A percentile compares a stretch with the other conserved stretches of the same genome.
phyloP scores from a whole-genome alignment of 1,140 invertebrate species.

The Sipha flava region DNA sequence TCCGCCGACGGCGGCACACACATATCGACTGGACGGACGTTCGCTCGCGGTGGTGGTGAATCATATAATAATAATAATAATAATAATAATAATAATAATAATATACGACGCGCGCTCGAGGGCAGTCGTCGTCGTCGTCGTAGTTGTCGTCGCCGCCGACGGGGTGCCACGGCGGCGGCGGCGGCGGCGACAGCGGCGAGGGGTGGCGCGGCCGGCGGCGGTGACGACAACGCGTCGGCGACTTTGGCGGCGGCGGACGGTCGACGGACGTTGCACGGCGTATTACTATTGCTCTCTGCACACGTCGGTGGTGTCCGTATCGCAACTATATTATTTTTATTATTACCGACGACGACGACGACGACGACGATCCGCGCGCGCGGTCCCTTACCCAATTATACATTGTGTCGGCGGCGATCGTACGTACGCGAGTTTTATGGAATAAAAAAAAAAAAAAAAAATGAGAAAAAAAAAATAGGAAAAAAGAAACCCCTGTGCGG shows the following conservation, averaged over 20 bases:
- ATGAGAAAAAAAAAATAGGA: not conserved
- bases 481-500: not conserved
- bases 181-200: not conserved
- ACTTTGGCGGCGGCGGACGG: not conserved
- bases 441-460: not conserved
- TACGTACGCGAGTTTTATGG: not conserved
- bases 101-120: not conserved
- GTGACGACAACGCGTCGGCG: not conserved
- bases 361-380: not conserved
- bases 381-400: not conserved
- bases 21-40: slow-evolving; percentile 3
- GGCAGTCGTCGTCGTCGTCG: not conserved
- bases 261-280: not conserved
- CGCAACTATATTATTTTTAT: no score
- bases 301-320: no score
- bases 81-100: slow-evolving; percentile 6
- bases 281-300: no score
- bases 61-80: slow-evolving; percentile 14
- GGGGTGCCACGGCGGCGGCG: not conserved
- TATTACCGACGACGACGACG: not conserved
- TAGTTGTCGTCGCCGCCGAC: not conserved
- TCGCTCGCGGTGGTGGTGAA: not conserved
- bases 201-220: not conserved
- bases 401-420: not conserved
- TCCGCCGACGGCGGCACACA: slow-evolving; percentile 5